A percentile compares a stretch with the other conserved stretches of the same genome.
Conservation (phyloP, 2,888 invertebrate genomes). For the Nineta flava region DNA sequence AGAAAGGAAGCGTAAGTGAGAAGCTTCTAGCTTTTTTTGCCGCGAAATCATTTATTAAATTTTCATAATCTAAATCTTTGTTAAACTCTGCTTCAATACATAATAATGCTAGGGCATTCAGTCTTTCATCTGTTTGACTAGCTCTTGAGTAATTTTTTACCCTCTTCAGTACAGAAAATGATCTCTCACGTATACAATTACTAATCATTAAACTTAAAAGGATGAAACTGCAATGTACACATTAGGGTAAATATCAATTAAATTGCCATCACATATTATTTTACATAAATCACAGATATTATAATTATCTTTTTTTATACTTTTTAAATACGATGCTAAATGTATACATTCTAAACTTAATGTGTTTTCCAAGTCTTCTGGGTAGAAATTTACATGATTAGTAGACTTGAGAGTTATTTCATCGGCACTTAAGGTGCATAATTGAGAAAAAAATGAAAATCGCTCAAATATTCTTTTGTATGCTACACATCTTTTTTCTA, state of each 20-base stretch:
- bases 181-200: not conserved
- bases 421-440: not conserved
- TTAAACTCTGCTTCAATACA: not conserved
- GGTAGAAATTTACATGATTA: constrained; percentile 6
- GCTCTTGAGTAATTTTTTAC: not conserved
- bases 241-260: not conserved
- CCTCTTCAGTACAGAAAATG: not conserved
- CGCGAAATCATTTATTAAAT: not conserved
- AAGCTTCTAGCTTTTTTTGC: not conserved
- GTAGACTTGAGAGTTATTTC: constrained; percentile 4
- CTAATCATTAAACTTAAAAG: not conserved
- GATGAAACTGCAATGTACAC: not conserved
- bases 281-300: not conserved
- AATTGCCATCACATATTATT: not conserved
- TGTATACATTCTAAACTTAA: constrained; percentile 7
- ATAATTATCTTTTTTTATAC: not conserved
- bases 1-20: too few species aligned
- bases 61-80: not conserved
- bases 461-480: not conserved
- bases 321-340: constrained; percentile 7
- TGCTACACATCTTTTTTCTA: constrained; percentile 3
- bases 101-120: not conserved
- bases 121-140: not conserved
- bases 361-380: constrained; percentile 6
- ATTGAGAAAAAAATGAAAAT: not conserved